phyloP scores from a whole-genome alignment of 2,888 invertebrate genomes.

The Plebejus argus region DNA sequence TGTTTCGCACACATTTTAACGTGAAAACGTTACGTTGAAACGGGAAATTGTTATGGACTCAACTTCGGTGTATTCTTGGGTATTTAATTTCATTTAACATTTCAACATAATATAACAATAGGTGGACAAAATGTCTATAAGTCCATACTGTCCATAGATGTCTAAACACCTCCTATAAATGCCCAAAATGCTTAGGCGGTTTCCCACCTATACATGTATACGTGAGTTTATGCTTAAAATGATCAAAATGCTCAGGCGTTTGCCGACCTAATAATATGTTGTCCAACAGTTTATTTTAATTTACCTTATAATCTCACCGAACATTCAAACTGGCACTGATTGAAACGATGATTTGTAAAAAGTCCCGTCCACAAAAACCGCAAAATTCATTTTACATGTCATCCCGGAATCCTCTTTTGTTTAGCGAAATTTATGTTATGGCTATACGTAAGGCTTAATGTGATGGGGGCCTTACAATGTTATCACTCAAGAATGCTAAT shows the following conservation, averaged over 20 bases:
- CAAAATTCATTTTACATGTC: slow-evolving; percentile 60
- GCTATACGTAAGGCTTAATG: slow-evolving; percentile 50
- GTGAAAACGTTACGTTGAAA: slow-evolving; percentile 38
- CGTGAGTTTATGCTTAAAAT: too few species aligned
- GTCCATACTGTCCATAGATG: neutral
- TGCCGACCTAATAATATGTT: too few species aligned
- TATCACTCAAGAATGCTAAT: slow-evolving; percentile 48
- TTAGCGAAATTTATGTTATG: slow-evolving; percentile 61
- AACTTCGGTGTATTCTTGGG: neutral
- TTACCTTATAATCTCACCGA: neutral
- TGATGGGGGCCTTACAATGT: slow-evolving; percentile 58
- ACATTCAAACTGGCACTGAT: neutral
- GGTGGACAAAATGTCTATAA: neutral
- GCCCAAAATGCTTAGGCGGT: neutral
- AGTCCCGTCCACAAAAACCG: slow-evolving; percentile 54
- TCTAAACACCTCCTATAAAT: neutral
- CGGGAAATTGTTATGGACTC: slow-evolving; percentile 10
- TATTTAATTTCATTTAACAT: neutral
- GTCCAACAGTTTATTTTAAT: too few species aligned
- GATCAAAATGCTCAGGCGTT: too few species aligned
- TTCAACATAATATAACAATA: neutral
- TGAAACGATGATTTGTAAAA: slow-evolving; percentile 50
- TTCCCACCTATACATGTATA: neutral
- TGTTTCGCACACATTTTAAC: slow-evolving; percentile 62
- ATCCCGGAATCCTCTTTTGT: slow-evolving; percentile 57